Conservation (phyloP, 2,797 vertebrate species). For the Enteromius mattozi region DNA sequence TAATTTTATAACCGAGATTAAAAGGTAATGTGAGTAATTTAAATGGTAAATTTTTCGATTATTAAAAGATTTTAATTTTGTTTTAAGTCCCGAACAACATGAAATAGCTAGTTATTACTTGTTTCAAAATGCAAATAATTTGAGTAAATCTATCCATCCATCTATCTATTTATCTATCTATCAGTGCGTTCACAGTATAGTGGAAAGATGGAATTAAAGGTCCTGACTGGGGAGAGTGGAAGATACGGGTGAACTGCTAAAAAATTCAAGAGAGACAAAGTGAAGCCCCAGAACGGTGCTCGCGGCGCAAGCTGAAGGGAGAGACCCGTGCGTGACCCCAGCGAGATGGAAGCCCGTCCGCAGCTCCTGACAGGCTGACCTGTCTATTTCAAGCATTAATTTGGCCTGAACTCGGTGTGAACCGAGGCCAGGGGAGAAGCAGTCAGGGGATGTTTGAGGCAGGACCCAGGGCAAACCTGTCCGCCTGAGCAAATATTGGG, state of each 20-base stretch:
- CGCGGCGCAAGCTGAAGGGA: slow-evolving; percentile 58
- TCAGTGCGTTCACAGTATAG: slow-evolving; percentile 25
- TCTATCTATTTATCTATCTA: too few species aligned
- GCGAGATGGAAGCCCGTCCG: slow-evolving; percentile 66
- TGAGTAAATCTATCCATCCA: too few species aligned
- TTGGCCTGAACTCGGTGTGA: slow-evolving; percentile 86
- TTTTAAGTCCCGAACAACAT: not conserved
- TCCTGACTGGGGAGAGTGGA: slow-evolving; percentile 42
- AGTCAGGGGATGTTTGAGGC: slow-evolving; percentile 73
- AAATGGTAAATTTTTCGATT: not conserved
- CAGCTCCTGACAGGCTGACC: slow-evolving; percentile 74
- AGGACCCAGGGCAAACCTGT: slow-evolving; percentile 81
- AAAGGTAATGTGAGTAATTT: not conserved
- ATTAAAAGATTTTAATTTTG: not conserved
- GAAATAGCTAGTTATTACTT: not conserved
- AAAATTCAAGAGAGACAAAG: slow-evolving; percentile 57
- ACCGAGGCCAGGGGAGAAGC: slow-evolving; percentile 78
- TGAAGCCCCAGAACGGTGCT: slow-evolving; percentile 58
- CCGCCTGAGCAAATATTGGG: slow-evolving; percentile 89
- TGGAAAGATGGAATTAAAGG: slow-evolving; percentile 34
- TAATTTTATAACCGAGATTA: not conserved
- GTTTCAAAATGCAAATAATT: not conserved
- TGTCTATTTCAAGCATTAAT: slow-evolving; percentile 77
- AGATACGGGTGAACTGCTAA: slow-evolving; percentile 61
- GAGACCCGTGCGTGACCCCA: slow-evolving; percentile 71